Evolutionary conservation across 2,113 vertebrate genomes (phyloP), one percentile per base, ranked within the genome.

Genomic region (Chloroceryle aenea): DNA sequence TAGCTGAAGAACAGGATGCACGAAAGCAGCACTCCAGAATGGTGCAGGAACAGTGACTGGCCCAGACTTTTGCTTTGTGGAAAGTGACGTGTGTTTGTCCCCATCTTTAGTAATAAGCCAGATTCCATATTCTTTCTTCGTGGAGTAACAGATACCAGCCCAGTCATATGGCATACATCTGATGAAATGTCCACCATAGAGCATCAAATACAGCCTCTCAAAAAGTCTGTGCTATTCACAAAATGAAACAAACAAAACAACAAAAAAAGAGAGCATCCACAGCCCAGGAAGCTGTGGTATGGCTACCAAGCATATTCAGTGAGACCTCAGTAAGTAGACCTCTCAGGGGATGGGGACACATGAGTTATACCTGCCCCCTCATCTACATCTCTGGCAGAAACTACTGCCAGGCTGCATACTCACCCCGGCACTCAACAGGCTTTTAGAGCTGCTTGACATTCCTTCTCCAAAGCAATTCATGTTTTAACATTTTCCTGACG

Each of bases 1-100:
- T 17, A 87, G 61, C 30, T 73, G 74, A 97, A 91, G 52, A 78
- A 74, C 61, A 89, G 40, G 85, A 87, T 52, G 67, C 18, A 92
- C 10, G 85, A 88, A 96, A 78, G 43, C 67, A 93, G 79, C 32
- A 59, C 38, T 81, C 67, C 89, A 97, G 63, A 91, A 6, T 83
- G 72, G 23, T 17, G 32, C 5, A 22, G 64, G 85, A 87, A 90
- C 67, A 95, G 90, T 32, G 88, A 89, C 90, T 38, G 69, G 68
- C 87, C 56, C 29, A 63, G 55, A 75, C 32, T 78, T 90, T 14
- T 80, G 58, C 85, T 50, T 63, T 43, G 50, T 29, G 8, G 29
- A 73, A 91, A 88, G 47, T 67, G 68, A 80, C 76, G 59, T 42
- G 48, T 74, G 63, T 61, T 88, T 32, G 34, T 90, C 43, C 67